Percentiles rank a stretch among this genome's conserved stretches.
These are phyloP conservation scores for Rhinichthys osculus DNA, from an alignment of 2,797 vertebrate species.

Conservation along the genomic window DNA sequence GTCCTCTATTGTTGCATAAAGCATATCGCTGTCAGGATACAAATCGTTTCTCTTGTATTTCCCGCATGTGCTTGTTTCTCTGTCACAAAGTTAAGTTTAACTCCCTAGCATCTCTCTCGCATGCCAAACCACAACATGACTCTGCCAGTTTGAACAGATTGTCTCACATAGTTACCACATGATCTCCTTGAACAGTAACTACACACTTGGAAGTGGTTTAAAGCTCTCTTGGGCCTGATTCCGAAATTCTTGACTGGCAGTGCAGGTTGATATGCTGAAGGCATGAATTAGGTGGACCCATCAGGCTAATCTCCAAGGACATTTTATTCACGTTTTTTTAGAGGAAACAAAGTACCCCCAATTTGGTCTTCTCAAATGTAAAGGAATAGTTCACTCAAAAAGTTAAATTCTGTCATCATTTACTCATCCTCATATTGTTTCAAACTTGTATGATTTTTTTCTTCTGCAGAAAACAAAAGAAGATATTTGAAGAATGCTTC, in stretches of 20 bases:
- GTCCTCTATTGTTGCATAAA: constrained; percentile 24
- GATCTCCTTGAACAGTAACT: constrained; percentile 45
- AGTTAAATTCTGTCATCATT: not conserved
- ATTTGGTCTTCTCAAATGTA: not conserved
- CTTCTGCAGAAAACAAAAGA: not conserved
- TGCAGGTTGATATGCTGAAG: constrained; percentile 40
- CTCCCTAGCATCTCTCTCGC: constrained; percentile 3
- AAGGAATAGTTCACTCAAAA: not conserved
- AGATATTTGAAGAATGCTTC: not conserved
- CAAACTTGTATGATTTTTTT: not conserved
- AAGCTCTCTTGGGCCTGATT: constrained; percentile 60
- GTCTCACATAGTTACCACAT: constrained; percentile 45
- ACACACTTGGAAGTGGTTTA: constrained; percentile 35
- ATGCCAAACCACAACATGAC: constrained; percentile 43
- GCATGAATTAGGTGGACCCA: constrained; percentile 38
- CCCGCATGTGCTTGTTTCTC: constrained; percentile 6
- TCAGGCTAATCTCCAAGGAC: constrained; percentile 56
- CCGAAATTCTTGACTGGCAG: constrained; percentile 59
- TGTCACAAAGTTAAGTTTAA: constrained; percentile 20
- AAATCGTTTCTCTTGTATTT: constrained; percentile 25
- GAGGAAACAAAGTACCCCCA: constrained; percentile 5
- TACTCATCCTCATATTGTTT: not conserved
- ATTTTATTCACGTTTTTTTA: constrained; percentile 40
- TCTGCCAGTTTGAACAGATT: constrained; percentile 50
- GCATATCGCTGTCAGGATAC: constrained; percentile 26